Evolutionary conservation across 1,140 invertebrate genomes (phyloP), one percentile per base, ranked within the genome.

Genomic region (Atta texana): DNA sequence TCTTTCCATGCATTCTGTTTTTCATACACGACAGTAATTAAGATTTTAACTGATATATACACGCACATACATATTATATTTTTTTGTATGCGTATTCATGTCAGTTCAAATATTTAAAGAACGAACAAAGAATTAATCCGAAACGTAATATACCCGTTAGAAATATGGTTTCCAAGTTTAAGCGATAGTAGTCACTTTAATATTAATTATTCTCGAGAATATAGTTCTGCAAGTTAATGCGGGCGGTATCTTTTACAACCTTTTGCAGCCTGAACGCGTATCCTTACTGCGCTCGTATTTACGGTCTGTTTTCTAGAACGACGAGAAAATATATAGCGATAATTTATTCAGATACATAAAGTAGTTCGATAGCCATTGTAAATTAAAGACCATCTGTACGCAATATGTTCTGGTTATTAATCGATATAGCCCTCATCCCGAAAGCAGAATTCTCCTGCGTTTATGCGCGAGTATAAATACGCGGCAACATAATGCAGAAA

Each of bases 161-260:
- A 82, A 85, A 63, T 6, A n/a, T 24, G 16, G 18, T 51, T 39
- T 64, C 69, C n/a, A 24, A 49, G 44, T 49, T 88, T n/a, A 66
- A n/a, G n/a, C 71, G 72, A 75, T 74, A 63, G 21, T 18, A n/a
- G 18, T n/a, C 64, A 55, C 53, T 78, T 86, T 51, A 57, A 59
- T 81, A 80, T 88, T 89, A 88, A 89, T 85, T 85, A 85, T 88
- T 44, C 28, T 1, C 63, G 82, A n/a, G 86, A 21, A 53, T 66
- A 78, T 63, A 1, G 39, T 28, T 80, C 74, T n/a, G 55, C 49
- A 57, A 53, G 87, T 75, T 44, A 85, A 85, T 59, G 75, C 51
- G 74, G 61, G 57, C 53, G 44, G 53, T 57, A 86, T 64, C 55
- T 75, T 88, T 86, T 86, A 88, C 61, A 63, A 53, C 12, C 53